These are phyloP conservation scores for Drosophila maculinotata DNA, from an alignment of 2,888 invertebrate genomes.

Conservation along the genomic window DNA sequence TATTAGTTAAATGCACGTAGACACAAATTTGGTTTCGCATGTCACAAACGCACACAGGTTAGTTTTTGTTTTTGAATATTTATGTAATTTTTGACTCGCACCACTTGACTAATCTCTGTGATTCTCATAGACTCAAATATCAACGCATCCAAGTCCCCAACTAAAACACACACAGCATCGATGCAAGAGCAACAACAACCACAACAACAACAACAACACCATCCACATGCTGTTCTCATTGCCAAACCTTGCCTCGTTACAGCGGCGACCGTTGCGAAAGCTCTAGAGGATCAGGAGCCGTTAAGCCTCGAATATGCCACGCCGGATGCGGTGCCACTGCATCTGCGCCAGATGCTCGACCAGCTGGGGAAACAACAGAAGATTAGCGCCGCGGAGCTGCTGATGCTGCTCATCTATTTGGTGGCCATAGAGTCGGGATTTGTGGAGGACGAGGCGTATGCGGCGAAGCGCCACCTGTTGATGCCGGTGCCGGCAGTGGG, in stretches of 20 bases:
- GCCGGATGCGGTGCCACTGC: slow-evolving; percentile 70
- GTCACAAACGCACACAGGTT: slow-evolving; percentile 47
- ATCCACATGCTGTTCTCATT: slow-evolving; percentile 31
- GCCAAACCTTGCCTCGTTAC: slow-evolving; percentile 55
- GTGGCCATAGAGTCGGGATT: slow-evolving; percentile 83
- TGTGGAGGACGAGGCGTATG: slow-evolving; percentile 56
- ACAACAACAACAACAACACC: slow-evolving; percentile 24
- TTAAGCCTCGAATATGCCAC: slow-evolving; percentile 77
- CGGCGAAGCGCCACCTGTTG: slow-evolving; percentile 33
- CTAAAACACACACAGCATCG: slow-evolving; percentile 36
- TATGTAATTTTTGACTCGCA: slow-evolving; percentile 6
- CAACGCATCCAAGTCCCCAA: slow-evolving; percentile 21
- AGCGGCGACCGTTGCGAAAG: slow-evolving; percentile 18
- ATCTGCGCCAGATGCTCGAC: slow-evolving; percentile 71
- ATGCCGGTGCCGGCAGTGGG: slow-evolving; percentile 56
- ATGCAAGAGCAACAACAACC: slow-evolving; percentile 29
- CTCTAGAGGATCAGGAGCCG: slow-evolving; percentile 13
- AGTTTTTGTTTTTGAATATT: slow-evolving; percentile 25
- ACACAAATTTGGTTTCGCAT: slow-evolving; percentile 36
- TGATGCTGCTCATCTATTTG: slow-evolving; percentile 78
- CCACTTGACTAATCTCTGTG: slow-evolving; percentile 43
- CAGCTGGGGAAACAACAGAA: slow-evolving; percentile 16
- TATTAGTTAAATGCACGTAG: slow-evolving; percentile 35
- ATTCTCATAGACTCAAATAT: slow-evolving; percentile 32
- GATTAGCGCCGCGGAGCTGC: slow-evolving; percentile 63